phyloP scores from a whole-genome alignment of 2,797 vertebrate species.

The Manis pentadactyla region DNA sequence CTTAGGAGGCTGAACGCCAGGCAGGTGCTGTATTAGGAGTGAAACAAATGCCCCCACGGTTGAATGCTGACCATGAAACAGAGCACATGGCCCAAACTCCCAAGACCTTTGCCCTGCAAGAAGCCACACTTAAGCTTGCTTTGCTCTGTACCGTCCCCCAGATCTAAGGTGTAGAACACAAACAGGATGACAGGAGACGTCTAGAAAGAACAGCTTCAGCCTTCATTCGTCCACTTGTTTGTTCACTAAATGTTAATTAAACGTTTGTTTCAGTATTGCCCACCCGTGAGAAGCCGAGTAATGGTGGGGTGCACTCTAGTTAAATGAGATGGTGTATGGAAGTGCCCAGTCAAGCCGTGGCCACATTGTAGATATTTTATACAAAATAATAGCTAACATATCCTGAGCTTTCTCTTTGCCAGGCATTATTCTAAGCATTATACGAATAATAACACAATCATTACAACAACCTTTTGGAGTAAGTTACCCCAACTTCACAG shows the following conservation, averaged over 20 bases:
- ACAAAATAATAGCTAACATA: too few species aligned
- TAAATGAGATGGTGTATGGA: not conserved
- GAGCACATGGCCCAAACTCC: not conserved
- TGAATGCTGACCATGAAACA: not conserved
- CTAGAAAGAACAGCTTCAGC: not conserved
- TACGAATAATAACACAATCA: not conserved
- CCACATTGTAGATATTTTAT: not conserved
- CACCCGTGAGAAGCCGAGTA: not conserved
- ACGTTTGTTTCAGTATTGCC: not conserved
- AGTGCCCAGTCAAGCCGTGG: not conserved
- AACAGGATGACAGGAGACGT: not conserved
- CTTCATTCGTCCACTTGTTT: not conserved
- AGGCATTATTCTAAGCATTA: not conserved
- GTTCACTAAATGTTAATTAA: not conserved
- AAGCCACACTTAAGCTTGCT: not conserved
- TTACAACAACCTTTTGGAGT: not conserved
- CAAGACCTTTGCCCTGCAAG: not conserved
- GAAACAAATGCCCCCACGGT: rapidly evolving
- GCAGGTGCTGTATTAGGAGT: not conserved
- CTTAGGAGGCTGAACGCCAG: not conserved
- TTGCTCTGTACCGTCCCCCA: not conserved
- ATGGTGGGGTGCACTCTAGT: not conserved
- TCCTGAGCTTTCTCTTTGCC: not conserved
- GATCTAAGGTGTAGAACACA: not conserved
- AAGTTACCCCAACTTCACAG: not conserved